Evolutionary conservation across 2,113 vertebrate species (phyloP).

Genomic region (Chionomys nivalis): DNA sequence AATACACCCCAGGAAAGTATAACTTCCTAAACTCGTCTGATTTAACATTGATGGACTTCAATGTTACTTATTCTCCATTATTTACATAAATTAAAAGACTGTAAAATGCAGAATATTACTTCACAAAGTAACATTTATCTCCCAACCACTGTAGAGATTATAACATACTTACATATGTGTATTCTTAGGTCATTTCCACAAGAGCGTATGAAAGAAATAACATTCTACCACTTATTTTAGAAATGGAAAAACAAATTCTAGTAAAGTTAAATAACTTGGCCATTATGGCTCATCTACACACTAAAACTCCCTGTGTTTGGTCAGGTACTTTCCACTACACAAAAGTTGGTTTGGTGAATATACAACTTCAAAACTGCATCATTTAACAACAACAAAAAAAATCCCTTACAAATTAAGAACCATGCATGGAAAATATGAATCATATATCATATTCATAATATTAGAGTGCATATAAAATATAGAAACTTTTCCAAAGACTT

Average conservation of each 20-base stretch:
- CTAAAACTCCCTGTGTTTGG: not conserved
- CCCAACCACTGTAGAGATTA: not conserved
- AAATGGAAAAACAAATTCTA: constrained; percentile 3
- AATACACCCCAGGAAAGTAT: not conserved
- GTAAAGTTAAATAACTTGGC: not conserved
- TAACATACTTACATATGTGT: not conserved
- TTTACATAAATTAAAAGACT: not conserved
- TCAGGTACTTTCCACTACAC: not conserved
- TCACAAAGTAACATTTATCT: not conserved
- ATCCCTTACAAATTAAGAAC: not conserved
- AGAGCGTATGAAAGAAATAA: not conserved
- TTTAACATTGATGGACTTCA: not conserved
- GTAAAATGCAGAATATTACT: not conserved
- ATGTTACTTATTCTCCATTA: not conserved
- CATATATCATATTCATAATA: not conserved
- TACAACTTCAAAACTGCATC: not conserved
- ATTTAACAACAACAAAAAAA: not conserved
- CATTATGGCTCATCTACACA: not conserved
- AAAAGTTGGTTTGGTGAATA: not conserved
- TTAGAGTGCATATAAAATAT: not conserved
- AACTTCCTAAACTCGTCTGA: not conserved
- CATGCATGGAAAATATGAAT: not conserved
- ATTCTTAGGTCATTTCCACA: not conserved
- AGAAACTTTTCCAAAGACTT: not conserved
- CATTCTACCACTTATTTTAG: not conserved